These are phyloP conservation scores for Phalanger gymnotis DNA, from an alignment of 2,797 vertebrate species.

Conservation along the genomic window DNA sequence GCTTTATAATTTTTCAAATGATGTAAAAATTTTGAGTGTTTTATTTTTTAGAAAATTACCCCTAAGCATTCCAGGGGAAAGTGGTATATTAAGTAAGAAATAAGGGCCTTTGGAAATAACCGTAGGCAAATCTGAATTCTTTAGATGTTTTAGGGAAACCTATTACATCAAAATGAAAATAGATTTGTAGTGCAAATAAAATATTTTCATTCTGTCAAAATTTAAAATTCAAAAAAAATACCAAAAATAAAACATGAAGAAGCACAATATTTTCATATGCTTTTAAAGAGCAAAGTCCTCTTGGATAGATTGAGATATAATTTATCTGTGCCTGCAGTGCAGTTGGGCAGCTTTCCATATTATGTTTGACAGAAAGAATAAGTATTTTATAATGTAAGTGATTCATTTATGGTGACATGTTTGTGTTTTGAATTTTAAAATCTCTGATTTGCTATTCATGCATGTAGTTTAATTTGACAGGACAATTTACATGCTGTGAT, in stretches of 20 bases:
- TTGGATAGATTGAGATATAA: background rate
- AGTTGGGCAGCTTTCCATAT: slow-evolving; percentile 27
- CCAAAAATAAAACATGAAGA: background rate
- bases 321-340: slow-evolving; percentile 11
- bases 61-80: background rate
- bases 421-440: background rate
- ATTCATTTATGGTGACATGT: slow-evolving; percentile 31
- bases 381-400: slow-evolving; percentile 21
- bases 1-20: fast-evolving
- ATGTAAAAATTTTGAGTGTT: background rate
- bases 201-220: background rate
- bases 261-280: background rate
- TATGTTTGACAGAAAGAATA: slow-evolving; percentile 24
- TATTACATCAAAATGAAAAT: background rate
- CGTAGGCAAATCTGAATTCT: background rate
- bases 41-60: background rate
- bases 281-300: background rate
- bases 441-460: slow-evolving; percentile 2
- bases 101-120: background rate
- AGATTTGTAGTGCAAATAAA: slow-evolving; percentile 10
- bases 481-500: background rate
- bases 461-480: background rate
- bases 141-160: background rate
- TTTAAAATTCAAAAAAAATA: background rate
- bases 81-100: background rate